phyloP scores from a whole-genome alignment of 1,140 invertebrate species.

The Stegodyphus dumicola region DNA sequence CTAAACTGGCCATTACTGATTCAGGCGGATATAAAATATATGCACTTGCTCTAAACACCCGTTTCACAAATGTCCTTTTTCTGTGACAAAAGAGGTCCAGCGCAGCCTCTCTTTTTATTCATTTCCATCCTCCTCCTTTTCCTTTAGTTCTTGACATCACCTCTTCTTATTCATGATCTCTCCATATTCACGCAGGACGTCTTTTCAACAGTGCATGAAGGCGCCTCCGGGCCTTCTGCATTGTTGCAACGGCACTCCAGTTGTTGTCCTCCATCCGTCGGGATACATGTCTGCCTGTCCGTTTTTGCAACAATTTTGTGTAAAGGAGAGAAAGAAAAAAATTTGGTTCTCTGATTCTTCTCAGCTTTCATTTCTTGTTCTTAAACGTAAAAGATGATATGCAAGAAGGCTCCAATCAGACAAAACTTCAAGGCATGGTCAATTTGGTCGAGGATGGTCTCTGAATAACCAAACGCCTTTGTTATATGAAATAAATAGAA shows the following conservation, averaged over 20 bases:
- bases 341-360: background rate
- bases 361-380: background rate
- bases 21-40: conserved; percentile 50
- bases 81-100: conserved; percentile 4
- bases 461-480: too few relatives aligned
- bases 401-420: too few relatives aligned
- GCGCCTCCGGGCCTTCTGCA: conserved; percentile 30
- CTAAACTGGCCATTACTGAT: conserved; percentile 51
- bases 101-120: background rate
- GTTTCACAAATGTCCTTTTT: conserved; percentile 1
- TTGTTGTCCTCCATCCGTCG: background rate
- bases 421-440: too few relatives aligned
- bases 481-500: too few relatives aligned
- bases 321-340: background rate
- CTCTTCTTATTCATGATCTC: conserved; percentile 17
- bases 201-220: conserved; percentile 44
- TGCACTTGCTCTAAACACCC: conserved; percentile 4
- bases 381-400: too few relatives aligned
- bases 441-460: too few relatives aligned
- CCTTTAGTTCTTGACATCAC: conserved; percentile 3
- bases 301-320: background rate
- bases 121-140: background rate
- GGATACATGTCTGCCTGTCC: background rate
- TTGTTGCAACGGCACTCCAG: conserved; percentile 22
- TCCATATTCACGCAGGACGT: conserved; percentile 18